Base-by-base conservation (phyloP, 2,797 vertebrate species). In the Cheracebus regulus region DNA sequence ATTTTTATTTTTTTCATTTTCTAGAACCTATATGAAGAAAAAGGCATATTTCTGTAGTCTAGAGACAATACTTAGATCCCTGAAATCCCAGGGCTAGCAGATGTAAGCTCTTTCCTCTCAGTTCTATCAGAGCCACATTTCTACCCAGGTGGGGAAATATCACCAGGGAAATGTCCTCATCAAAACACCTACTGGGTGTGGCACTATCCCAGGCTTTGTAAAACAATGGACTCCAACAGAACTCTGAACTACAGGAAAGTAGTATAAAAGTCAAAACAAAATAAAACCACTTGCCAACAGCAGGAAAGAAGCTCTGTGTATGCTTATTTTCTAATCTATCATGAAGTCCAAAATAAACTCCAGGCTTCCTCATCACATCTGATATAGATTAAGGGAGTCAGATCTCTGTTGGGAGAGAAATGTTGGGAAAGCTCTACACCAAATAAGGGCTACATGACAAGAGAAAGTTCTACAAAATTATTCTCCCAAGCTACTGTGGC, bases 281-380 rank as follows among this genome's bases (percentile, higher is more conserved):
- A 96, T n/a, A 83, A 3, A 87, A 19, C 17, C 30, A 44, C 73
- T 96, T 85, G 73, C 86, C 85, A 97, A 94, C 15, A 97, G 76
- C 72, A 92, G 94, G 93, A 96, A 95, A 88, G 86, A 20, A 90
- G 90, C 57, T 90, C 81, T 83, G 76, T 48, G n/a, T 52, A 30
- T 61, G 81, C 93, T 95, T 97, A 81, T 95, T 96, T 97, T 95
- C 90, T 90, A 91, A 95, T 84, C 90, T 44, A 58, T 92, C 67
- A 87, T 28, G 46, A 92, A 95, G 93, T 96, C 90, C 82, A 97
- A 97, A 97, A 98, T 94, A 97, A 98, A 96, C 88, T 87, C 73
- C 48, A 89, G 89, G 50, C 92, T 97, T 97, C 96, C 90, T 97
- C 82, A n/a, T 44, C 7, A 2, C 81, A 94, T 93, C 83, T 95